These are phyloP conservation scores for Elmis aenea DNA, from an alignment of 2,888 invertebrate genomes.

Conservation along the genomic window DNA sequence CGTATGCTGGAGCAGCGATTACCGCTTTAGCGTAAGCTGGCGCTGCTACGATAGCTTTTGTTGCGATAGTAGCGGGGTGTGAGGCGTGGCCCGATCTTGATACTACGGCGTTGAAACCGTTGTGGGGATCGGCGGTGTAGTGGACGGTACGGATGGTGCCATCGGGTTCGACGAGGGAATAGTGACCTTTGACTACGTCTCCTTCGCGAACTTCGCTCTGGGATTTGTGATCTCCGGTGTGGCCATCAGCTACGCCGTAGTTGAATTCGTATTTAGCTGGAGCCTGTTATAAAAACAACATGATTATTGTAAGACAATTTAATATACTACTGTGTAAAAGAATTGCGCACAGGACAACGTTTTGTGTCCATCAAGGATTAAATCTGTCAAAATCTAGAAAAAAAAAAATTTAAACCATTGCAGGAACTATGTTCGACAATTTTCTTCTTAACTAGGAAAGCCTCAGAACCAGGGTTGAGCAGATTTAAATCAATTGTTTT, in stretches of 20 bases:
- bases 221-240: conserved; percentile 54
- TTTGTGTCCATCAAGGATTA: no score
- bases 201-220: conserved; percentile 54
- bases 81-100: conserved; percentile 53
- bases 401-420: no score
- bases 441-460: no score
- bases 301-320: conserved; percentile 24
- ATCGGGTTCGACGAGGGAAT: conserved; percentile 54
- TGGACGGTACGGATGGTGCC: conserved; percentile 54
- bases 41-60: conserved; percentile 35
- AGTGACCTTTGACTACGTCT: conserved; percentile 54
- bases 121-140: conserved; percentile 55
- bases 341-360: no score
- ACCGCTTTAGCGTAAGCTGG: conserved; percentile 29
- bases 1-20: conserved; percentile 21
- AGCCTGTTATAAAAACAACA: no score
- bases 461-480: no score
- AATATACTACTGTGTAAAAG: conserved; percentile 13
- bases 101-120: conserved; percentile 48
- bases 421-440: no score
- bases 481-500: no score
- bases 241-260: conserved; percentile 55
- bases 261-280: conserved; percentile 58
- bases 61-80: conserved; percentile 45
- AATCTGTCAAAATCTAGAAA: no score